Conservation (phyloP, 2,797 vertebrate species). For the Protonibea diacanthus region DNA sequence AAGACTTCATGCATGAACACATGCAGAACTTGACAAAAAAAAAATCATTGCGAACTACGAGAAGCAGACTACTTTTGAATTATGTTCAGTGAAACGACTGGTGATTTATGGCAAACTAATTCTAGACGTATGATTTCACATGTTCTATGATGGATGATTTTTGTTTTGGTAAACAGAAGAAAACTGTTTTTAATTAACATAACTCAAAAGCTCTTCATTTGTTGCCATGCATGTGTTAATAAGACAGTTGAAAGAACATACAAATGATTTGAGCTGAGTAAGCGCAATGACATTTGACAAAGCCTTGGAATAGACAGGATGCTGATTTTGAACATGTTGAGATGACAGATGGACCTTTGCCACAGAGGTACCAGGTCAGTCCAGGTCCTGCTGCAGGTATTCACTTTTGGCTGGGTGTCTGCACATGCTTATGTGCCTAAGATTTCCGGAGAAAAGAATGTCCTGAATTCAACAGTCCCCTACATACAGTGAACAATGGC, state of each 20-base stretch:
- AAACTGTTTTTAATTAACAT: conserved; percentile 5
- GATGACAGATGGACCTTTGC: conserved; percentile 11
- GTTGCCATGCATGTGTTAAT: neutral
- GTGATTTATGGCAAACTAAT: neutral
- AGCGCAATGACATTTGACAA: conserved; percentile 15
- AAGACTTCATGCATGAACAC: conserved; percentile 7
- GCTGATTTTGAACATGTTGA: conserved; percentile 14
- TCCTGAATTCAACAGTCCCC: conserved; percentile 3
- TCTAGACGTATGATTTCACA: neutral
- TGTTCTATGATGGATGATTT: neutral
- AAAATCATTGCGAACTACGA: neutral
- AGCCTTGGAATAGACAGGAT: neutral
- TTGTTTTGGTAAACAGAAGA: neutral
- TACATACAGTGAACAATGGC: neutral
- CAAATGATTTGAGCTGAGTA: neutral
- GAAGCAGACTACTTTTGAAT: neutral
- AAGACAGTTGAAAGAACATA: neutral
- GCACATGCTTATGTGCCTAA: neutral
- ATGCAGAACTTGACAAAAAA: neutral
- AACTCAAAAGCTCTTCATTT: neutral
- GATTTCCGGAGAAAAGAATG: neutral
- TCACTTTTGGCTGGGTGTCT: conserved; percentile 6
- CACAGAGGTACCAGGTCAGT: conserved; percentile 9
- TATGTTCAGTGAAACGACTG: neutral
- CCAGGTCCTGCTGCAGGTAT: neutral